phyloP scores from a whole-genome alignment of 2,113 vertebrate genomes.

The Tetraodon nigroviridis region DNA sequence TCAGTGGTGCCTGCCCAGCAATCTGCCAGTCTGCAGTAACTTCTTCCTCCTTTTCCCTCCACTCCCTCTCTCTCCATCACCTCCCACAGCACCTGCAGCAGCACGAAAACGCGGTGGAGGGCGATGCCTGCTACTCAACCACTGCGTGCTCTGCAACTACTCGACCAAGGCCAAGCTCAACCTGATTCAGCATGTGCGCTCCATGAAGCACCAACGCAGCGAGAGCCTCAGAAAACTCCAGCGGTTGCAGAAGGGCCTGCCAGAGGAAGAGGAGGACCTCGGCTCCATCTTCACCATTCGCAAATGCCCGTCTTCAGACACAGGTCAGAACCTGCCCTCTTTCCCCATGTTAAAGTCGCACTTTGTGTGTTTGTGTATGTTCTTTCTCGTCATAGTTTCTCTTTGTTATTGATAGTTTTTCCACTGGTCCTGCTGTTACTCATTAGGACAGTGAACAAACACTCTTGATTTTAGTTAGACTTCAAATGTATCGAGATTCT shows the following conservation, averaged over 20 bases:
- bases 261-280: conserved; percentile 90
- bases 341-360: conserved; percentile 2
- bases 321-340: conserved; percentile 76
- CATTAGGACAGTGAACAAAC: neutral
- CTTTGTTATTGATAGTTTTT: too few relatives aligned
- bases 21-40: conserved; percentile 66
- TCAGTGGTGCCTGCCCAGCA: conserved; percentile 59
- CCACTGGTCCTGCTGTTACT: neutral
- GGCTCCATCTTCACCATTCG: conserved; percentile 96
- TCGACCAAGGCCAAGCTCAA: conserved; percentile 99
- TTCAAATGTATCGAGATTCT: neutral
- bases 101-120: conserved; percentile 89
- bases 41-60: conserved; percentile 41
- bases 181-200: conserved; percentile 96
- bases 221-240: conserved; percentile 95
- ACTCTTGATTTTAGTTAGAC: neutral
- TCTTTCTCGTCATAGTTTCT: neutral
- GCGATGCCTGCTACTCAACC: conserved; percentile 96
- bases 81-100: conserved; percentile 92
- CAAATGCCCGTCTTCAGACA: conserved; percentile 85
- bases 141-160: conserved; percentile 94
- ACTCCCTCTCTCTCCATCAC: conserved; percentile 31
- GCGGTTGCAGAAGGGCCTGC: conserved; percentile 93
- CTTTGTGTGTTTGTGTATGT: conserved; percentile 1
- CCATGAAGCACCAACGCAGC: conserved; percentile 97